phyloP scores from a whole-genome alignment of 2,113 vertebrate genomes.

The Columba livia region DNA sequence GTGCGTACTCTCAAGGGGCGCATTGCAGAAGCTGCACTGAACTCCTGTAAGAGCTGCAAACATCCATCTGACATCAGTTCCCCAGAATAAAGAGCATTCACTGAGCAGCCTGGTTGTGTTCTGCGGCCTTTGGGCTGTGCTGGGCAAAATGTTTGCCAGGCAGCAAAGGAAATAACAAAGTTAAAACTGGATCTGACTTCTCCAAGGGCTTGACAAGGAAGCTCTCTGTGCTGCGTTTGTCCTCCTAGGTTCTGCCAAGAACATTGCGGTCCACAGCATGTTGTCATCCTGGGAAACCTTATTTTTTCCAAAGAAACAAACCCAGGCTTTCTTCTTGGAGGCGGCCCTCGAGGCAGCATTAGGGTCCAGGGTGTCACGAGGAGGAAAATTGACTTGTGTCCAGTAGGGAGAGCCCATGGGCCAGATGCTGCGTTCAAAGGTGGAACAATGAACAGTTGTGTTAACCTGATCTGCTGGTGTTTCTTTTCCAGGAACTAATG shows the following conservation, averaged over 20 bases:
- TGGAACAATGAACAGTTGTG: not conserved
- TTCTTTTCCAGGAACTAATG: constrained; percentile 38
- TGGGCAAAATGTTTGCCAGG: not conserved
- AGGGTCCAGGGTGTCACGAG: not conserved
- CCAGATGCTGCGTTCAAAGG: not conserved
- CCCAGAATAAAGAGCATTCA: not conserved
- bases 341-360: not conserved
- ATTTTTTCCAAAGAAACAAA: constrained; percentile 11
- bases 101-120: not conserved
- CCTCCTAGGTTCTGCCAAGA: constrained; percentile 14
- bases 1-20: not conserved
- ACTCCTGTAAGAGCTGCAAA: not conserved
- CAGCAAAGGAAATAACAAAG: constrained; percentile 23
- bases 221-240: constrained; percentile 10
- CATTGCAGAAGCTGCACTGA: not conserved
- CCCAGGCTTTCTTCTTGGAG: not conserved
- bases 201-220: constrained; percentile 20
- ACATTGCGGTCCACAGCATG: not conserved
- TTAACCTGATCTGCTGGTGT: not conserved
- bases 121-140: not conserved
- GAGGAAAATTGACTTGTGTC: not conserved
- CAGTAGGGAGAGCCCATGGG: not conserved
- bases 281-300: not conserved
- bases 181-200: not conserved
- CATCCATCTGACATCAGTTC: not conserved